phyloP scores from a whole-genome alignment of 2,113 vertebrate genomes.

The Reinhardtius hippoglossoides region DNA sequence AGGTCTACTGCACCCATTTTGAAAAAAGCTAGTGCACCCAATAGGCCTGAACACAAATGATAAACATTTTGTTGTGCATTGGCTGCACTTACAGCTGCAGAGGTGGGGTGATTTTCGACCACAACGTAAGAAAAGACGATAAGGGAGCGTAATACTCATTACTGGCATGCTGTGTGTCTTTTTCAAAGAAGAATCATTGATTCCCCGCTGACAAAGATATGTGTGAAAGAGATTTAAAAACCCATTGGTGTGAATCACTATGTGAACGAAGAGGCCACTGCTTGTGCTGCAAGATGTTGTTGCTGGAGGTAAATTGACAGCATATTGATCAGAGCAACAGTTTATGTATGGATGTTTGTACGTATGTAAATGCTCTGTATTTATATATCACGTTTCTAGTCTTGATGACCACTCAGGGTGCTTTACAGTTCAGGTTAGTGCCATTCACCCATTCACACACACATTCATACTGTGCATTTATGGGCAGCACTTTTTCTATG shows the following conservation, averaged over 20 bases:
- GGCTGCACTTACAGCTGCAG: conserved; percentile 38
- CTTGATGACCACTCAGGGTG: too few relatives aligned
- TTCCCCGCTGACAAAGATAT: conserved; percentile 62
- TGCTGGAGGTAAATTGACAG: conserved; percentile 26
- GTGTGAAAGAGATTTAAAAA: conserved; percentile 54
- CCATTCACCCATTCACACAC: too few relatives aligned
- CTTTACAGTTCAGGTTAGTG: too few relatives aligned
- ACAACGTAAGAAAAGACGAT: conserved; percentile 53
- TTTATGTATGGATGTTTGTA: conserved; percentile 22
- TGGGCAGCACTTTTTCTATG: too few relatives aligned
- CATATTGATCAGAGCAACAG: conserved; percentile 57
- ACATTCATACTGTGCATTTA: too few relatives aligned
- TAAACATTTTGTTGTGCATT: conserved; percentile 28
- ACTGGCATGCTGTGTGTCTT: conserved; percentile 56
- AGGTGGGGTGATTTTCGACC: conserved; percentile 33
- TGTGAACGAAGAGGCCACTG: conserved; percentile 50
- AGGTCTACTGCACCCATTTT: not conserved
- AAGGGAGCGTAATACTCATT: conserved; percentile 57
- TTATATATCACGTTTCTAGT: too few relatives aligned
- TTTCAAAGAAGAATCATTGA: conserved; percentile 66
- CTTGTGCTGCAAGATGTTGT: conserved; percentile 38
- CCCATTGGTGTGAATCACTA: conserved; percentile 48
- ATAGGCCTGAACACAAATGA: conserved; percentile 16
- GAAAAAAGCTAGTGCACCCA: not conserved
- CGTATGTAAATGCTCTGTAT: not conserved